Base-by-base conservation (phyloP, 2,113 vertebrate genomes). In the Mesitornis unicolor region DNA sequence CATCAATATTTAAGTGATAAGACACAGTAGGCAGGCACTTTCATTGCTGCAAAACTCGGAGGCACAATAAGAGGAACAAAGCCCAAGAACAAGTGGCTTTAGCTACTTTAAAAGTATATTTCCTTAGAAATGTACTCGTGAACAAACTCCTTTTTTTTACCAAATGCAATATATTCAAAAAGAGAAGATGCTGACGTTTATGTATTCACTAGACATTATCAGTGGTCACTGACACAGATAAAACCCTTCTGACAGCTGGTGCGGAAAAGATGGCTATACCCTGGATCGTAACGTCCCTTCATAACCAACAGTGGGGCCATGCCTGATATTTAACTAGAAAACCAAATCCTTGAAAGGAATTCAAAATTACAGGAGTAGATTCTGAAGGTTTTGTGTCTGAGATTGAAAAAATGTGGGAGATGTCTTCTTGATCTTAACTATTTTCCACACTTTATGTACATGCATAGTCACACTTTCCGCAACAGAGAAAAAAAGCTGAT, bases 1-100 rank as follows among this genome's bases (percentile, higher is more conserved):
- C 86, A 96, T 97, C 92, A 97, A 97, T 97, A 97, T 95, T 97
- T 94, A 92, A 97, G 74, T 53, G 81, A 74, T 71, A 24, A 90
- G 87, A 50, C 91, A 96, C 75, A 94, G 84, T 15, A 90, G 88
- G 85, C 54, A 87, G 61, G 56, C 77, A 53, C 64, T 47, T 84
- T 86, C 56, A 85, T 70, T 89, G 36, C 10, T 84, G 87, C 53
- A 93, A 81, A 89, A 82, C 51, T 76, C 70, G 77, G 74, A 89
- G 48, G 21, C 83, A 56, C 31, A 56, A 11, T 16, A 22, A 29
- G 85, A 95, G 47, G 18, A 17, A 94, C 70, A 93, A 96, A 89
- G 60, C 48, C 45, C 48, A 53, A 25, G 57, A 94, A 67, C 9
- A 87, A 85, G 36, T 65, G 36, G 28, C 53, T 70, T 74, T 5